Evolutionary conservation across 2,888 invertebrate genomes (phyloP).

Genomic region (Hydriomena furcata): DNA sequence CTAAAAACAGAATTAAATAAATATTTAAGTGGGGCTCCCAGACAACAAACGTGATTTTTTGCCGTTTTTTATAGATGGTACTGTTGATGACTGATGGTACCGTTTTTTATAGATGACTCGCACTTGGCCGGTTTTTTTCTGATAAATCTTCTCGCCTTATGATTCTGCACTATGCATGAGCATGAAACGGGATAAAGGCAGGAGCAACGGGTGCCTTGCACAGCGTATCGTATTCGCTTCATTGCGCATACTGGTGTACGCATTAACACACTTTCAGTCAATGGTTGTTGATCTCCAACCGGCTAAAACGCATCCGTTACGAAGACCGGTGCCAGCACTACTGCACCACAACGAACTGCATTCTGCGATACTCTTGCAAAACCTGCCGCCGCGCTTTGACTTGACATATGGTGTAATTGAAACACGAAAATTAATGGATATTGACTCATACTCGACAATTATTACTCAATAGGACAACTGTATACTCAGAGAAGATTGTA

Average conservation of each 20-base stretch:
- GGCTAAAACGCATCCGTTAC: slow-evolving; percentile 73
- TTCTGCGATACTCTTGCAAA: slow-evolving; percentile 31
- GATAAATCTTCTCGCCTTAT: not conserved
- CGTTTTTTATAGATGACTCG: too few species aligned
- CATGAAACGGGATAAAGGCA: slow-evolving; percentile 56
- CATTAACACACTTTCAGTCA: slow-evolving; percentile 75
- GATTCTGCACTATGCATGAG: not conserved
- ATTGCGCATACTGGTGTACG: slow-evolving; percentile 65
- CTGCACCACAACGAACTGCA: slow-evolving; percentile 32
- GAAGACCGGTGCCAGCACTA: slow-evolving; percentile 27
- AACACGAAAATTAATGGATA: slow-evolving; percentile 27
- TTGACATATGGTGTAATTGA: slow-evolving; percentile 34
- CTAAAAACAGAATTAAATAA: too few species aligned
- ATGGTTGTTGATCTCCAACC: slow-evolving; percentile 49
- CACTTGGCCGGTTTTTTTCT: too few species aligned
- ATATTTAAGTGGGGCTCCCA: too few species aligned
- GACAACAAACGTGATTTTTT: too few species aligned
- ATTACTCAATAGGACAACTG: slow-evolving; percentile 13
- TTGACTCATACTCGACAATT: slow-evolving; percentile 21
- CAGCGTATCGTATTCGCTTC: slow-evolving; percentile 59
- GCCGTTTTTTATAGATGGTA: too few species aligned
- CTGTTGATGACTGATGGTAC: too few species aligned
- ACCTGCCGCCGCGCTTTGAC: slow-evolving; percentile 26
- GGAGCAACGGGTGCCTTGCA: slow-evolving; percentile 55
- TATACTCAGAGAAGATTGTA: slow-evolving; percentile 11